Percentiles rank a stretch among this genome's conserved stretches.
Evolutionary conservation across 37 sponge, comb jelly and placozoan species (phyloP).

Genomic region (Tethya wilhelma): DNA sequence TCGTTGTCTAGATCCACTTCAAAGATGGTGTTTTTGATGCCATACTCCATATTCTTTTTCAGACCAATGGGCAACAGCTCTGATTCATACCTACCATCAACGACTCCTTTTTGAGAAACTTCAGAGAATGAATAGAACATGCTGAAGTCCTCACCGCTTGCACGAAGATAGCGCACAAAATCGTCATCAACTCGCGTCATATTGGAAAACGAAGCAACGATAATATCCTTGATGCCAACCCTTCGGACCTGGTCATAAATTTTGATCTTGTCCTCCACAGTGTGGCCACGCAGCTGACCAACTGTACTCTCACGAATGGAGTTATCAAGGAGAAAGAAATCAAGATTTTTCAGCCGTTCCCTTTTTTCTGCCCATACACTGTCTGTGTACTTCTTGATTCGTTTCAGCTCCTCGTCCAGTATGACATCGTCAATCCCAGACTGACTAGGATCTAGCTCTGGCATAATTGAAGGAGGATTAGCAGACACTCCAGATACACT

Average conservation of each 20-base stretch:
- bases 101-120: conserved; percentile 37
- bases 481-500: no score
- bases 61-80: conserved; percentile 62
- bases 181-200: conserved; percentile 80
- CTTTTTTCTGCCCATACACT: no score
- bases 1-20: conserved; percentile 66
- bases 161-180: conserved; percentile 61
- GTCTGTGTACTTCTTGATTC: no score
- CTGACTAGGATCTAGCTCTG: no score
- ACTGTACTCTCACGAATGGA: conserved; percentile 93
- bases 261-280: conserved; percentile 72
- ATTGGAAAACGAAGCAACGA: conserved; percentile 83
- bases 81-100: conserved; percentile 50
- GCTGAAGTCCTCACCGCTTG: conserved; percentile 56
- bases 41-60: conserved; percentile 73
- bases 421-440: no score
- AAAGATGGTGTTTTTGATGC: conserved; percentile 65
- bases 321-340: conserved; percentile 86
- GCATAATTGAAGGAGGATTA: no score
- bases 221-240: conserved; percentile 73
- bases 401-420: no score
- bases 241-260: conserved; percentile 74
- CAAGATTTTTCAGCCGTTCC: no score
- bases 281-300: conserved; percentile 84
- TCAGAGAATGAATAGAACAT: conserved; percentile 77